A percentile compares a stretch with the other conserved stretches of the same genome.
Conservation (phyloP, 1,140 invertebrate species). For the Asobara japonica region DNA sequence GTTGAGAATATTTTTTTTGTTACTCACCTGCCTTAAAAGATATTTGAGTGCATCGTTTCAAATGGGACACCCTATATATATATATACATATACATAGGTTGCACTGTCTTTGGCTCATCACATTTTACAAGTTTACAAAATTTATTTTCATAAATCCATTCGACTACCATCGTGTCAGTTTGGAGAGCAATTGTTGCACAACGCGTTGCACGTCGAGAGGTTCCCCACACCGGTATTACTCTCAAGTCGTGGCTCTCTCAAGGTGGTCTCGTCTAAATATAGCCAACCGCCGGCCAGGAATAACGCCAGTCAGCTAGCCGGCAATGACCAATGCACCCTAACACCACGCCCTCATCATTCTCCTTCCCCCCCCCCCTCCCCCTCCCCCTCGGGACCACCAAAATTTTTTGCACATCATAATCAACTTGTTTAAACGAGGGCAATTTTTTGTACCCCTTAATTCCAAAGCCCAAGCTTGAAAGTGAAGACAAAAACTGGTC, state of each 20-base stretch:
- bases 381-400: neutral
- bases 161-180: neutral
- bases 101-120: no score
- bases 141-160: neutral
- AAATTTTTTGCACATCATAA: neutral
- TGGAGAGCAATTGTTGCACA: constrained; percentile 2
- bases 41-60: no score
- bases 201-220: neutral
- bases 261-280: constrained; percentile 61
- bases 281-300: constrained; percentile 55
- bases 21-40: no score
- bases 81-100: no score
- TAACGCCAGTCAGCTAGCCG: constrained; percentile 51
- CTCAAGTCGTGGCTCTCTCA: constrained; percentile 49
- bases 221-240: constrained; percentile 25
- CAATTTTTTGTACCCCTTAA: neutral
- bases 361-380: constrained; percentile 18
- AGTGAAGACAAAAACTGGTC: no score
- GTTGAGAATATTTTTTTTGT: no score
- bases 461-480: no score
- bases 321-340: constrained; percentile 54
- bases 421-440: neutral
- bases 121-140: no score
- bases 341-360: constrained; percentile 37
- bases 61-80: no score